A percentile compares a stretch with the other conserved stretches of the same genome.
phyloP scores from a whole-genome alignment of 2,113 vertebrate genomes.

The Oreochromis niloticus region DNA sequence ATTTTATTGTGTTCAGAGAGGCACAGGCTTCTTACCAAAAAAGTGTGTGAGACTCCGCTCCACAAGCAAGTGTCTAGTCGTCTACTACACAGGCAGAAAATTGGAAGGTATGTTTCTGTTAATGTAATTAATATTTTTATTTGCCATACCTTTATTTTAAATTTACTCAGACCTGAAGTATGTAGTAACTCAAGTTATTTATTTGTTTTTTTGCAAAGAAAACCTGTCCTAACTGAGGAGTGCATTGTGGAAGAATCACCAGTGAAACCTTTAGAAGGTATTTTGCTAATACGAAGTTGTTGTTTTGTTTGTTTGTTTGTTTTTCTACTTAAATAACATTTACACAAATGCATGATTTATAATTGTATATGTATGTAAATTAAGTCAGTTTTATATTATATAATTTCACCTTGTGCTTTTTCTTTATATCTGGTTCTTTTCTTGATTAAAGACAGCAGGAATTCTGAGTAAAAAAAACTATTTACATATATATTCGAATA shows the following conservation, averaged over 20 bases:
- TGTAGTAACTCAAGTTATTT: background rate
- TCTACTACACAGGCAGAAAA: constrained; percentile 82
- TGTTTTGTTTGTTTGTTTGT: background rate
- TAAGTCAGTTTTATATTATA: background rate
- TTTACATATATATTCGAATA: background rate
- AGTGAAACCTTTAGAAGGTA: constrained; percentile 80
- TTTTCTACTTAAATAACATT: background rate
- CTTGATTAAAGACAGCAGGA: background rate
- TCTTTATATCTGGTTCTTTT: background rate
- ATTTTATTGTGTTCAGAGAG: constrained; percentile 64
- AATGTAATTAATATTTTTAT: background rate
- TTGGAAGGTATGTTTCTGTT: constrained; percentile 76
- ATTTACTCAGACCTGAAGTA: background rate
- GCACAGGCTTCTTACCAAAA: constrained; percentile 81
- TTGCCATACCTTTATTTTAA: background rate
- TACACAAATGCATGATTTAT: background rate
- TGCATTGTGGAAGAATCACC: constrained; percentile 91
- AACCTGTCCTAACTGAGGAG: constrained; percentile 72
- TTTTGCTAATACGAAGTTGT: background rate
- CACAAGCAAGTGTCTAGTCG: constrained; percentile 89
- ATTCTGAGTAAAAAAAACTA: background rate
- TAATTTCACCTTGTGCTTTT: background rate
- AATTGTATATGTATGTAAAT: background rate
- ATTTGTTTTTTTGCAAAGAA: constrained; percentile 59
- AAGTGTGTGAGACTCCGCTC: constrained; percentile 85